Percentiles rank a stretch among this genome's conserved stretches.
phyloP scores from a whole-genome alignment of 1,140 invertebrate species.

The Drosophila sturtevanti region DNA sequence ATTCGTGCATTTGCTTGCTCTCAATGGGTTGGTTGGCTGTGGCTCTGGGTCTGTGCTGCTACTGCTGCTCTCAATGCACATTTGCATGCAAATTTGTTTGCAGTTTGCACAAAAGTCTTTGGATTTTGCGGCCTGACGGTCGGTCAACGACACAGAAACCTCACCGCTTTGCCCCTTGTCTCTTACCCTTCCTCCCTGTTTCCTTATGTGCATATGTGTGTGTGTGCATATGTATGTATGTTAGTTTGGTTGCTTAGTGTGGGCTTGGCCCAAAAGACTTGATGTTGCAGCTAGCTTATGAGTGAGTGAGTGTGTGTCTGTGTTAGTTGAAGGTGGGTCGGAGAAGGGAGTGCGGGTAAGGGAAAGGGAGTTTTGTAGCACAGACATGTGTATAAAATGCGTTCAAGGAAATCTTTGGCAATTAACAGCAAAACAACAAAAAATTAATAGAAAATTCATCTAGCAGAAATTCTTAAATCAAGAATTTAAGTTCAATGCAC shows the following conservation, averaged over 20 bases:
- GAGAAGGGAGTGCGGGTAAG: neutral
- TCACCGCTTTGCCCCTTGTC: slow-evolving; percentile 26
- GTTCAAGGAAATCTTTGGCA: slow-evolving; percentile 77
- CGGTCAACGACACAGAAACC: slow-evolving; percentile 82
- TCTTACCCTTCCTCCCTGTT: neutral
- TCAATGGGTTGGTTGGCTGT: slow-evolving; percentile 34
- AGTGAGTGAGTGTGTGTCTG: neutral
- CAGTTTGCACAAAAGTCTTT: slow-evolving; percentile 55
- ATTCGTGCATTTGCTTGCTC: slow-evolving; percentile 11
- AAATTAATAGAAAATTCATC: neutral
- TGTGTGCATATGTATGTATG: neutral
- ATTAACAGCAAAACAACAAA: slow-evolving; percentile 45
- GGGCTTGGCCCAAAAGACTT: slow-evolving; percentile 81
- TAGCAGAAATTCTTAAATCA: slow-evolving; percentile 10
- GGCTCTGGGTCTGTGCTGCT: slow-evolving; percentile 15
- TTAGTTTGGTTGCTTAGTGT: slow-evolving; percentile 61
- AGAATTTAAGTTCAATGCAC: slow-evolving; percentile 62
- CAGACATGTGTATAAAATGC: slow-evolving; percentile 50
- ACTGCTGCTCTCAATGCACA: slow-evolving; percentile 54
- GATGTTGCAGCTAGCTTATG: neutral
- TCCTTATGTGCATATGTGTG: neutral
- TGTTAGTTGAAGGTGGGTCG: no score
- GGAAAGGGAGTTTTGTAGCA: slow-evolving; percentile 23
- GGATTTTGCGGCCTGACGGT: slow-evolving; percentile 62
- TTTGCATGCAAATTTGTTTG: slow-evolving; percentile 75